Evolutionary conservation across 2,113 vertebrate genomes (phyloP).

Genomic region (Chaetura pelagica): DNA sequence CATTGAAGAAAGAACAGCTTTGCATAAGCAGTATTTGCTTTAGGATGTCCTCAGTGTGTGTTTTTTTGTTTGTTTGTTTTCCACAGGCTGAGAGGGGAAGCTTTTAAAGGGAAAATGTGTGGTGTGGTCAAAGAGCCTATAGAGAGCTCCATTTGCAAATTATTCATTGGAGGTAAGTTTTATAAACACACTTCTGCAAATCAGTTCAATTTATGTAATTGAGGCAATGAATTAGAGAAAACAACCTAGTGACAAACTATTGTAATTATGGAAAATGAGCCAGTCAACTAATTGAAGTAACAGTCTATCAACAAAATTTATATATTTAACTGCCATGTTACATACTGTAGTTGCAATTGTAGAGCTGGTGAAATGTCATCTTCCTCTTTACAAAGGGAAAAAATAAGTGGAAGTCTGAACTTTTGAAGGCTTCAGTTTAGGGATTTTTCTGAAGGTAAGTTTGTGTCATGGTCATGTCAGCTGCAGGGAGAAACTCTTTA

Average conservation of each 20-base stretch:
- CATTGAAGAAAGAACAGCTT: not conserved
- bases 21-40: not conserved
- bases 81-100: not conserved
- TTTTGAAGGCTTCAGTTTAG: not conserved
- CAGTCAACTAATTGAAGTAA: slow-evolving; percentile 20
- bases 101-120: not conserved
- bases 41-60: not conserved
- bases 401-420: not conserved
- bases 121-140: not conserved
- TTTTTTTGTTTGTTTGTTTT: not conserved
- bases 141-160: not conserved
- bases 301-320: not conserved
- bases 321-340: not conserved
- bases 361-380: not conserved
- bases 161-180: not conserved
- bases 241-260: not conserved
- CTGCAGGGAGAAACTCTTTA: not conserved
- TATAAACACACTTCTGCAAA: not conserved
- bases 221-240: slow-evolving; percentile 13
- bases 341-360: not conserved
- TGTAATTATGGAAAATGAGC: slow-evolving; percentile 58
- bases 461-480: not conserved
- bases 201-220: not conserved
- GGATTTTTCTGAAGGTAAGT: not conserved
- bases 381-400: not conserved